These are phyloP conservation scores for Lithophane semibrunnea DNA, from an alignment of 2,888 invertebrate species.

Conservation along the genomic window DNA sequence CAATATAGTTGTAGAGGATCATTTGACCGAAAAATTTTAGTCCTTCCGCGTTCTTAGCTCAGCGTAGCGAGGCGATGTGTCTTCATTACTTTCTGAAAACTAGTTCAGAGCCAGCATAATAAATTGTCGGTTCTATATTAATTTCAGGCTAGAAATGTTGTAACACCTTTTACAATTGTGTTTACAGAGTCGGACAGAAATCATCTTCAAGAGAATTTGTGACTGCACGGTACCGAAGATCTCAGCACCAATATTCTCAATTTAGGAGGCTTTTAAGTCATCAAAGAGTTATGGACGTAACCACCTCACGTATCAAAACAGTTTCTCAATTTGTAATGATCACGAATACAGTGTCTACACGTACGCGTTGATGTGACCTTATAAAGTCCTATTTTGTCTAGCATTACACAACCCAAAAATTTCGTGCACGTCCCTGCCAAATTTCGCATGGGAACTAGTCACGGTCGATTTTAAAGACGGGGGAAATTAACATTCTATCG, in stretches of 20 bases:
- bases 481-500: slow-evolving; percentile 75
- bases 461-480: slow-evolving; percentile 58
- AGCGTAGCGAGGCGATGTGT: slow-evolving; percentile 18
- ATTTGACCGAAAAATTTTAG: slow-evolving; percentile 14
- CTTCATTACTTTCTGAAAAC: slow-evolving; percentile 33
- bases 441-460: slow-evolving; percentile 65
- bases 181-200: neutral
- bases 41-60: slow-evolving; percentile 37
- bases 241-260: neutral
- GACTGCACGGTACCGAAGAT: neutral
- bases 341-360: slow-evolving; percentile 64
- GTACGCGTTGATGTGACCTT: slow-evolving; percentile 69
- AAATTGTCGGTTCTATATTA: slow-evolving; percentile 34
- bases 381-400: slow-evolving; percentile 71
- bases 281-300: slow-evolving; percentile 36
- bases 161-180: slow-evolving; percentile 1
- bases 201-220: neutral
- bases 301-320: slow-evolving; percentile 64
- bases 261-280: slow-evolving; percentile 4
- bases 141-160: neutral
- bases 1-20: slow-evolving; percentile 1
- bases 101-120: slow-evolving; percentile 16
- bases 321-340: slow-evolving; percentile 70
- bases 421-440: slow-evolving; percentile 71
- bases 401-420: slow-evolving; percentile 69